Base-by-base conservation (phyloP, 2,113 vertebrate genomes). In the Pachyramphus minor region DNA sequence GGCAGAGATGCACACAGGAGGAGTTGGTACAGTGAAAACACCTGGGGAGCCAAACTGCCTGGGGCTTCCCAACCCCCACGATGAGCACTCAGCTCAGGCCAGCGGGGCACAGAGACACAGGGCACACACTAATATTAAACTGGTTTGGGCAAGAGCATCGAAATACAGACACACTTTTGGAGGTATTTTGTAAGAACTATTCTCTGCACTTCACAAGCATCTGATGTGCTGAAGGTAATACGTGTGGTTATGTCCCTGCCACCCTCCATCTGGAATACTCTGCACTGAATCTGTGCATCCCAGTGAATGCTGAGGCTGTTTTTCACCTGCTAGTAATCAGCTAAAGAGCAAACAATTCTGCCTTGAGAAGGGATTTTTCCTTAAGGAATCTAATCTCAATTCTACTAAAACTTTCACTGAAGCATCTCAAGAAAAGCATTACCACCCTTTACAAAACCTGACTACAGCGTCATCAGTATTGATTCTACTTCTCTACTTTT, bases 101-200 rank as follows among this genome's bases (percentile, higher is more conserved):
- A 45, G 35, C 0, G 11, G 50, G 33, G 1, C 1, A 42, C 0
- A 62, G 13, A 45, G 3, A 80, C 8, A 35, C 19, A 86, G 50
- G 47, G 20, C 37, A 24, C 1, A 81, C 50, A 72, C 22, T 84
- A 60, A 77, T 2, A 24, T 8, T 16, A 14, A 27, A 21, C 52
- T 6, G 35, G 23, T 56, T 4, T 47, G 33, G 39, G 33, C 35
- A 56, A 31, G 17, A 59, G 15, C 9, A 41, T 14, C 28, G 33
- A 73, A 58, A 52, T 2, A 49, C 0, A 53, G 35, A 79, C 2
- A 7, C 4, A 23, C 22, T 52, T 86, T 27, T 6, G 25, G 0
- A 78, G 33, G 7, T 50, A 14, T 50, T 67, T 60, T 77, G 8
- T 31, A 33, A 49, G 66, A 68, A 14, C 30, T 83, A 8, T 14